phyloP scores from a whole-genome alignment of 2,113 vertebrate genomes.

The Narcine bancroftii region DNA sequence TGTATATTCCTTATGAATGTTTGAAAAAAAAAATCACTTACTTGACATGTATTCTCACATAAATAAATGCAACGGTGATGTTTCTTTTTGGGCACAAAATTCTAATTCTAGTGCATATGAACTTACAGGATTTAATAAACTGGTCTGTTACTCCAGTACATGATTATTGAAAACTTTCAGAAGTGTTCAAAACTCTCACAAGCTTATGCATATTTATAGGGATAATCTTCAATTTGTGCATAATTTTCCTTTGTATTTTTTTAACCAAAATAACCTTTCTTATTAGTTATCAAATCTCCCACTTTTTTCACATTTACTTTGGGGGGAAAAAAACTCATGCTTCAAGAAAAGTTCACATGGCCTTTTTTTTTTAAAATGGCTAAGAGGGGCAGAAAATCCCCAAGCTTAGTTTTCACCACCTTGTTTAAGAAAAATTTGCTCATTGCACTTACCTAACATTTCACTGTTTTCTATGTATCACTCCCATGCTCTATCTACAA shows the following conservation, averaged over 20 bases:
- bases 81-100: not conserved
- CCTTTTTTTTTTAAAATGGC: not conserved
- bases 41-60: not conserved
- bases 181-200: not conserved
- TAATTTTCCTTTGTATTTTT: not conserved
- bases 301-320: no score
- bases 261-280: not conserved
- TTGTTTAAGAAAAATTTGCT: not conserved
- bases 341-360: no score
- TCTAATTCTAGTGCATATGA: not conserved
- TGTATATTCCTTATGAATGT: not conserved
- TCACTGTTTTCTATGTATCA: not conserved
- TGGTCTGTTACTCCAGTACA: not conserved
- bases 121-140: not conserved
- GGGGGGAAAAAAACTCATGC: no score
- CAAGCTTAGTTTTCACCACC: not conserved
- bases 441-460: not conserved
- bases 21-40: not conserved
- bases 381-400: not conserved
- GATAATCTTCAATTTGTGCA: not conserved
- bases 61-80: not conserved
- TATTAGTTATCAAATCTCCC: not conserved
- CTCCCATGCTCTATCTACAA: not conserved
- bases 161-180: not conserved
- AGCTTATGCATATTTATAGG: not conserved